These are phyloP conservation scores for Drosophila antonietae DNA, from an alignment of 2,888 invertebrate genomes.

Conservation along the genomic window DNA sequence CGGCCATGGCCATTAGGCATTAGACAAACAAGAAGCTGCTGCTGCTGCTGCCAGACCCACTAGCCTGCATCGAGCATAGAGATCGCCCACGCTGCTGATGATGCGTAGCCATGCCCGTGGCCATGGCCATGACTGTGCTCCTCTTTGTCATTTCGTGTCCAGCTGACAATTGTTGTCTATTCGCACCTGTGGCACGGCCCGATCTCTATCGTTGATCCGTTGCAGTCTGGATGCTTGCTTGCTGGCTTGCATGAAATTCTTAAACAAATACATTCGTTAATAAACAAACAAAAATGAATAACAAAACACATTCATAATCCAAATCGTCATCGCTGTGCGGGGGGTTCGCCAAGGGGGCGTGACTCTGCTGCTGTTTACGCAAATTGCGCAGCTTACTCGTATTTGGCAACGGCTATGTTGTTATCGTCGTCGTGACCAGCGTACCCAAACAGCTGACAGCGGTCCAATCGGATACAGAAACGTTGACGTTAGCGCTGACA, in stretches of 20 bases:
- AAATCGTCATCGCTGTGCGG: conserved; percentile 11
- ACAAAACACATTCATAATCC: conserved; percentile 24
- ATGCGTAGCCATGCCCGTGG: background rate
- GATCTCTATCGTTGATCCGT: conserved; percentile 26
- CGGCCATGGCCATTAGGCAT: conserved; percentile 37
- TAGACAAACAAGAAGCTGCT: conserved; percentile 5
- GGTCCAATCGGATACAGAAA: conserved; percentile 29
- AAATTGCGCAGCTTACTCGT: conserved; percentile 55
- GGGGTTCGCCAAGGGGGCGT: conserved; percentile 1
- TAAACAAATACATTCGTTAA: conserved; percentile 33
- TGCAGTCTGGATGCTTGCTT: conserved; percentile 25
- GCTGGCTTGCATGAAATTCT: conserved; percentile 10
- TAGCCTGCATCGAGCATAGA: background rate
- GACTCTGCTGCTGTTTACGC: conserved; percentile 23
- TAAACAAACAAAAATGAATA: conserved; percentile 39
- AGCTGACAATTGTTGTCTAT: conserved; percentile 8
- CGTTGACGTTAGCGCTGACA: background rate
- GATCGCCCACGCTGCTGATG: too few relatives aligned
- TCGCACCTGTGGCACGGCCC: conserved; percentile 13
- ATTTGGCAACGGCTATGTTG: conserved; percentile 46
- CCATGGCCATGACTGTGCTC: background rate
- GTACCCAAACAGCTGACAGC: conserved; percentile 37
- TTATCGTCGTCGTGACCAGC: conserved; percentile 45
- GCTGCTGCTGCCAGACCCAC: conserved; percentile 1
- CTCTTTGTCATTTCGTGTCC: background rate